Evolutionary conservation across 2,888 invertebrate species (phyloP).

Genomic region (Pyrochroa serraticornis): DNA sequence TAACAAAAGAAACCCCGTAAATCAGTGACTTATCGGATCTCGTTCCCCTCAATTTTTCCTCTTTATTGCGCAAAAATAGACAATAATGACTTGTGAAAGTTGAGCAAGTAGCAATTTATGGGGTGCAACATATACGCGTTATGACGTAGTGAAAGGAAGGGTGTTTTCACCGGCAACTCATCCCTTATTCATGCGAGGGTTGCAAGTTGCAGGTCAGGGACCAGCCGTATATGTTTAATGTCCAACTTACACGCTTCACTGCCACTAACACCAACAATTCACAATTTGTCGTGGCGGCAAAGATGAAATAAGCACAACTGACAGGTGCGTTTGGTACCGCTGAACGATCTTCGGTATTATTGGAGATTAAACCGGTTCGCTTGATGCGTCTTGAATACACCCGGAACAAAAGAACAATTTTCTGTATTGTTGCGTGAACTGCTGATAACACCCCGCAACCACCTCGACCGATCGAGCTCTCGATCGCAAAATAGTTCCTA

Average conservation of each 20-base stretch:
- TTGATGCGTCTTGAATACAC: conserved; percentile 13
- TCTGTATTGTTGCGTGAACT: conserved; percentile 19
- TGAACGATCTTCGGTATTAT: conserved; percentile 21
- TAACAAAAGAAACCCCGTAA: conserved; percentile 3
- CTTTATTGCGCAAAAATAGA: conserved; percentile 18
- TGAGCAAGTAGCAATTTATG: conserved; percentile 31
- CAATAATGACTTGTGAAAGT: conserved; percentile 28
- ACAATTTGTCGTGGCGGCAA: conserved; percentile 15
- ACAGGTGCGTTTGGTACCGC: conserved; percentile 10
- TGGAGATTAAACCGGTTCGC: conserved; percentile 15
- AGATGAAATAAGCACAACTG: conserved; percentile 17
- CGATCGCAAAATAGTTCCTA: conserved; percentile 16
- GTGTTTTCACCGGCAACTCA: conserved; percentile 32
- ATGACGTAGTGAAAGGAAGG: conserved; percentile 31
- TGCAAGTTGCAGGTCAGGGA: conserved; percentile 28
- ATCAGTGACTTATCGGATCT: conserved; percentile 1
- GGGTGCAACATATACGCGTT: conserved; percentile 33
- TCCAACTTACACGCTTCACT: conserved; percentile 24
- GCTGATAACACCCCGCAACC: conserved; percentile 14
- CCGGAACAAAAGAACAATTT: conserved; percentile 21
- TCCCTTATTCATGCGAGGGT: conserved; percentile 38
- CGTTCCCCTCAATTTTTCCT: conserved; percentile 12
- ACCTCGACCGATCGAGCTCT: neutral
- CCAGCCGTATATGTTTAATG: conserved; percentile 23
- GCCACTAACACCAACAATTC: conserved; percentile 6